These are phyloP conservation scores for Lerista edwardsae DNA, from an alignment of 2,797 vertebrate species.

Conservation along the genomic window DNA sequence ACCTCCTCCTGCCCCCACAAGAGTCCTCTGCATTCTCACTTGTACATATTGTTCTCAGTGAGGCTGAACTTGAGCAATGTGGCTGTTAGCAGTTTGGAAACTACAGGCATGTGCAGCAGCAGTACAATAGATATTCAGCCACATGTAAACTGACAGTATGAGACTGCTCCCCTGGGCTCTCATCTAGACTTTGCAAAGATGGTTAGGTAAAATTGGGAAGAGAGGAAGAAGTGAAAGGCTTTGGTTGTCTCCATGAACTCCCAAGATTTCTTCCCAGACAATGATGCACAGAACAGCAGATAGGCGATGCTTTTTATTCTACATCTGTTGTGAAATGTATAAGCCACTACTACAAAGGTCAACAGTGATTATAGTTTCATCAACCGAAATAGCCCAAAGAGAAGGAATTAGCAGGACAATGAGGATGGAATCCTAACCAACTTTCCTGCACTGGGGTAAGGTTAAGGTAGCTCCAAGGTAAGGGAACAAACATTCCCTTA, in stretches of 20 bases:
- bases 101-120: background rate
- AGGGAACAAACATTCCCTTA: too few species aligned
- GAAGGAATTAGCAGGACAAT: background rate
- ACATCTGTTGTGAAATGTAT: background rate
- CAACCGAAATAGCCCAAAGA: background rate
- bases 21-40: background rate
- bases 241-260: background rate
- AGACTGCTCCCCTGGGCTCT: background rate
- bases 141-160: background rate
- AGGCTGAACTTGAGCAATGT: background rate
- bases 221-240: background rate
- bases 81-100: background rate
- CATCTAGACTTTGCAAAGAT: background rate
- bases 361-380: background rate
- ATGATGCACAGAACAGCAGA: background rate
- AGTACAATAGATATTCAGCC: background rate
- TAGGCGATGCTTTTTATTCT: background rate
- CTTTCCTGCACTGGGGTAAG: too few species aligned
- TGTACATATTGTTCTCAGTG: background rate
- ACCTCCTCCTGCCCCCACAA: too few species aligned
- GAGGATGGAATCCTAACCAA: too few species aligned
- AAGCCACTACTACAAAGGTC: background rate
- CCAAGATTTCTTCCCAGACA: background rate
- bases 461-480: too few species aligned
- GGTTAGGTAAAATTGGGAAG: background rate